These are phyloP conservation scores for Bombus soroeensis DNA, from an alignment of 1,140 invertebrate genomes.

Conservation along the genomic window DNA sequence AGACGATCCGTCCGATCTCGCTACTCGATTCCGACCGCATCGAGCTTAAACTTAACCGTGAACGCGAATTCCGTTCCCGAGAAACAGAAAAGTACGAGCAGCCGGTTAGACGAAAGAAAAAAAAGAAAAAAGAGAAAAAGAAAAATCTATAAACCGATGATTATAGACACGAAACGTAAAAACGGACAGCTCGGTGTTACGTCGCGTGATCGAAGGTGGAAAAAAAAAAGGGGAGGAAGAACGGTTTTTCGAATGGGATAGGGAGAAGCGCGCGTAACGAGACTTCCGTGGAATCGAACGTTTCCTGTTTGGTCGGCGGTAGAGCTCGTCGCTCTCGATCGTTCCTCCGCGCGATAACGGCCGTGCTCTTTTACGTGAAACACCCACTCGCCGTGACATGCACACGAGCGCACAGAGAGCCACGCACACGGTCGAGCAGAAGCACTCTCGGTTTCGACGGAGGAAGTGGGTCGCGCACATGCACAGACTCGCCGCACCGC, in stretches of 20 bases:
- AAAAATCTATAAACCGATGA: neutral
- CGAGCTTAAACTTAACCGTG: no score
- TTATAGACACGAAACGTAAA: neutral
- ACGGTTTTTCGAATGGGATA: neutral
- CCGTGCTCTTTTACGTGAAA: conserved; percentile 46
- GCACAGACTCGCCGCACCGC: conserved; percentile 25
- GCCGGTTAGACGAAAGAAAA: neutral
- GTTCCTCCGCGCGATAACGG: conserved; percentile 52
- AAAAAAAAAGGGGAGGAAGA: neutral
- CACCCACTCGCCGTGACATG: conserved; percentile 40
- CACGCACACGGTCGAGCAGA: conserved; percentile 4
- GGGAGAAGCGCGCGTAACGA: neutral
- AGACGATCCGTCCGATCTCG: no score
- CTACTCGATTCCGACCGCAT: no score
- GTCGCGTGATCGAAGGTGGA: neutral
- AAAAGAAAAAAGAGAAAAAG: no score
- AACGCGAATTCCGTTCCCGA: neutral
- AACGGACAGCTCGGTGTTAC: neutral
- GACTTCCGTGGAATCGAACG: conserved; percentile 40
- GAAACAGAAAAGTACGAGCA: no score
- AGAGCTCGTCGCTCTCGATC: conserved; percentile 13
- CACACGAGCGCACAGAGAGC: neutral
- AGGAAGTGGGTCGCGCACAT: conserved; percentile 76
- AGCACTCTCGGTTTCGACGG: conserved; percentile 77
- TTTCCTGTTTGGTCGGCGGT: conserved; percentile 31